Base-by-base conservation (phyloP, 37 sponge, comb jelly and placozoan genomes). In the Crambe crambe region DNA sequence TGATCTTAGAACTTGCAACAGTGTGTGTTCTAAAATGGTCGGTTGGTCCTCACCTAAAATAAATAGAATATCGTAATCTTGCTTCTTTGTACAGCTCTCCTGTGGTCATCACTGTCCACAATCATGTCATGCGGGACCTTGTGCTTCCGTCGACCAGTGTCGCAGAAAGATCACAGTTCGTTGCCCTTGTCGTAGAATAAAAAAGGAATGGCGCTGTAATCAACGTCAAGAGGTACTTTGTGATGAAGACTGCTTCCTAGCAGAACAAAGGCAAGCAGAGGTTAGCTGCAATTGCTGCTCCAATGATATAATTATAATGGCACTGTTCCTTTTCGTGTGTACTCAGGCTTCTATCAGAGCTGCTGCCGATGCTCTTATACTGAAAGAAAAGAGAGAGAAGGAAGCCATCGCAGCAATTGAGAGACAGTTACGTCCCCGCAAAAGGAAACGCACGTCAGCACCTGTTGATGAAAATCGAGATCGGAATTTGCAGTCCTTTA, bases 91-190 rank as follows among this genome's bases (percentile, higher is more conserved):
- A 31, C 59, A 22, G 27, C 29, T 38, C 61, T 63, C 63, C 18
- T 95, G 95, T 85, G 93, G 95, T 36, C 95, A 95, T 68, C 62
- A 86, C 37, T 95, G 95, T 58, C 44, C 87, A 12, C 54, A 68
- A 36, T 42, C 20, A 2, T 95, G 95, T 69, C 95, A 95, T 65
- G 57, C 64, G 63, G 90, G 90, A 35, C 54, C 60, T 10, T 95
- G 95, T 75, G 42, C 79, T 17, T 18, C 70, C n/a, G 58, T 38
- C 31, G 57, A 62, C 23, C 27, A 58, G 56, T 95, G 95, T 58
- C 70, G 58, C 57, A 81, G 68, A 27, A 78, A 74, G 37, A 80
- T 88, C 63, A 86, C 93, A 37, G 2, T 91, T 25, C 70, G 90
- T 25, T 95, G 95, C 32, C 62, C 83, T 26, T 95, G 95, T 42